Conservation (phyloP, 2,888 invertebrate genomes). For the Parnassius mnemosyne region DNA sequence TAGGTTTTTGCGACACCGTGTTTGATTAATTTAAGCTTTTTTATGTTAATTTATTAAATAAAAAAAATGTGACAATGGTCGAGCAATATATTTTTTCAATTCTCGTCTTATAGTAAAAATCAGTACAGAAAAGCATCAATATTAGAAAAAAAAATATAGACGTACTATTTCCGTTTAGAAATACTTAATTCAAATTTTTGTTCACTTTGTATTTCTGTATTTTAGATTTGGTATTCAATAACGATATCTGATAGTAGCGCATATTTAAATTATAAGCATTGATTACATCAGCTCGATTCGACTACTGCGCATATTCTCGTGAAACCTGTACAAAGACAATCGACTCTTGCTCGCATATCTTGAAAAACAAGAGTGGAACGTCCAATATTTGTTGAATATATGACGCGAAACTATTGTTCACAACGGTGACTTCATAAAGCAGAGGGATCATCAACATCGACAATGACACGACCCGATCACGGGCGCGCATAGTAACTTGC, state of each 20-base stretch:
- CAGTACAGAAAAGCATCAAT: too few relatives aligned
- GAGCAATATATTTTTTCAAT: too few relatives aligned
- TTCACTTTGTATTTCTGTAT: too few relatives aligned
- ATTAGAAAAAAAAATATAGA: too few relatives aligned
- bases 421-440: conserved; percentile 63
- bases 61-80: too few relatives aligned
- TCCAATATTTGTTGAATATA: conserved; percentile 50
- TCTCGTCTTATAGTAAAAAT: too few relatives aligned
- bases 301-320: conserved; percentile 66
- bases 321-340: conserved; percentile 66
- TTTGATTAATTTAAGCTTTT: too few relatives aligned
- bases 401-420: conserved; percentile 55
- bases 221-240: too few relatives aligned
- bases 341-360: conserved; percentile 40
- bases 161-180: too few relatives aligned
- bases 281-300: conserved; percentile 55
- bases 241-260: conserved; percentile 21
- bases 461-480: conserved; percentile 56
- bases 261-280: conserved; percentile 28
- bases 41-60: too few relatives aligned
- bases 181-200: too few relatives aligned
- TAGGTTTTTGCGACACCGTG: too few relatives aligned
- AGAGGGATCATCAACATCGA: conserved; percentile 49
- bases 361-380: conserved; percentile 59
- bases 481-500: conserved; percentile 32